Evolutionary conservation across 2,113 vertebrate genomes (phyloP).

Genomic region (Thymallus thymallus): DNA sequence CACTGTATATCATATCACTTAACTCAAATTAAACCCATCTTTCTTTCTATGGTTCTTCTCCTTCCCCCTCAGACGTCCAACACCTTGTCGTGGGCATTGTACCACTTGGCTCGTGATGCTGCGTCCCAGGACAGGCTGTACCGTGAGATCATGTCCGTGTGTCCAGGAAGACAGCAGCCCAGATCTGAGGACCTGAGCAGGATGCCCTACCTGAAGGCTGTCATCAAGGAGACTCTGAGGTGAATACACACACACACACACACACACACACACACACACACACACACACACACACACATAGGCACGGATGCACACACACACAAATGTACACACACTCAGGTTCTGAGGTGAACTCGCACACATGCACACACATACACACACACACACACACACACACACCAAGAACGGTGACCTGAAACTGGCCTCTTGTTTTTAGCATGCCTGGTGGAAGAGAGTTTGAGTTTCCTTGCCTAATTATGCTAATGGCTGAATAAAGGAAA

Average conservation of each 20-base stretch:
- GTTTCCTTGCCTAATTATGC: background rate
- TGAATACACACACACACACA: conserved; percentile 28
- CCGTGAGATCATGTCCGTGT: conserved; percentile 63
- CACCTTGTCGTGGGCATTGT: conserved; percentile 76
- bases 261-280: too few relatives aligned
- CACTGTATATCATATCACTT: background rate
- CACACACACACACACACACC: too few relatives aligned
- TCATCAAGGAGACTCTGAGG: conserved; percentile 77
- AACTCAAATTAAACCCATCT: background rate
- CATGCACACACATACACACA: too few relatives aligned
- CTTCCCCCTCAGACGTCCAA: conserved; percentile 73
- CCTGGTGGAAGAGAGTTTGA: background rate
- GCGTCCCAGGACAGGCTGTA: conserved; percentile 61
- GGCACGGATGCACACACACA: too few relatives aligned
- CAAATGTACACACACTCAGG: too few relatives aligned
- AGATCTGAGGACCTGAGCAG: conserved; percentile 56
- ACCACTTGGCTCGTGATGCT: conserved; percentile 65
- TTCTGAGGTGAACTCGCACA: too few relatives aligned
- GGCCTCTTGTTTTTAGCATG: background rate
- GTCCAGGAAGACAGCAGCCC: conserved; percentile 57
- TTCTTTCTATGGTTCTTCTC: background rate
- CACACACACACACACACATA: too few relatives aligned
- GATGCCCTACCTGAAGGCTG: conserved; percentile 77
- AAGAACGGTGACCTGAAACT: background rate
- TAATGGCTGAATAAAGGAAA: background rate